phyloP scores from a whole-genome alignment of 2,113 vertebrate genomes.

The Dryoscopus gambensis region DNA sequence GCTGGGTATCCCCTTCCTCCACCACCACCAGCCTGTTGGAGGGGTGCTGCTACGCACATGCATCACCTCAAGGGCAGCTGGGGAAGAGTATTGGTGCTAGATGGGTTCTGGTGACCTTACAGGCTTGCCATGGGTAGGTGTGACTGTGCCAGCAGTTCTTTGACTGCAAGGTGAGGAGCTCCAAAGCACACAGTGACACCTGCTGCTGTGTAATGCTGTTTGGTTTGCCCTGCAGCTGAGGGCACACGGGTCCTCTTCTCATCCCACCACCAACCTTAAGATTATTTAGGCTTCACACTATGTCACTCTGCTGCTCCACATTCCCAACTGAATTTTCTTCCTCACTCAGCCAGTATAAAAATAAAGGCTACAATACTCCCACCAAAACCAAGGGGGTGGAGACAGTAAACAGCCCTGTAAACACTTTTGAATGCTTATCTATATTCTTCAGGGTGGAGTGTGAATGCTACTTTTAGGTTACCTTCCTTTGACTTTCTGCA shows the following conservation, averaged over 20 bases:
- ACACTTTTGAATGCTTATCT: not conserved
- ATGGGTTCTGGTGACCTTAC: not conserved
- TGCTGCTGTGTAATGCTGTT: not conserved
- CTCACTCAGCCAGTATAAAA: not conserved
- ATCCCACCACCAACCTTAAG: not conserved
- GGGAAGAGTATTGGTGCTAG: not conserved
- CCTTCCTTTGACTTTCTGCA: not conserved
- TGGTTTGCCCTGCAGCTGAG: not conserved
- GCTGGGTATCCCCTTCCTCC: not conserved
- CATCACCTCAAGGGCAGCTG: not conserved
- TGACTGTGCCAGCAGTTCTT: not conserved
- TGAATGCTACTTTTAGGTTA: not conserved
- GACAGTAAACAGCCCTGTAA: not conserved
- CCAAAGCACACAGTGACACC: not conserved
- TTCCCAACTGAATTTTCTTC: not conserved
- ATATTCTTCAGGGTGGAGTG: not conserved
- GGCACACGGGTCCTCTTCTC: fast-evolving
- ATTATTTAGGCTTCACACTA: not conserved
- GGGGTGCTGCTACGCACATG: not conserved
- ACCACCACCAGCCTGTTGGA: not conserved
- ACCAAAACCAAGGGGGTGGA: not conserved
- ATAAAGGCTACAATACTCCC: not conserved
- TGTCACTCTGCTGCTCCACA: not conserved
- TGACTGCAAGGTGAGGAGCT: not conserved
- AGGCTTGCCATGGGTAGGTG: not conserved